phyloP scores from a whole-genome alignment of 2,888 invertebrate species.

The Gastrophysa polygoni region DNA sequence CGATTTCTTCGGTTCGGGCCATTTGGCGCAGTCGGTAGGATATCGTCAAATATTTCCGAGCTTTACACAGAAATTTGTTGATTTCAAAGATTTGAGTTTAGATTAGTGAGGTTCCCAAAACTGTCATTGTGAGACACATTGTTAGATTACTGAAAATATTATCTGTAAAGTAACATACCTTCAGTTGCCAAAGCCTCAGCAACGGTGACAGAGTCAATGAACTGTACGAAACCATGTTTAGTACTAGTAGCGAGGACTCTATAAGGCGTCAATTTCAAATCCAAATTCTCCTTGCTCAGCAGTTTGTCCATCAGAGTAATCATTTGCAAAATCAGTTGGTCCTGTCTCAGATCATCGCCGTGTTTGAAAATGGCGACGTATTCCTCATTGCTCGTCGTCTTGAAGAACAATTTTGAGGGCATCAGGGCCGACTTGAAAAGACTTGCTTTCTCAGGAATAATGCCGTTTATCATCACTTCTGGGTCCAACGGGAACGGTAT shows the following conservation, averaged over 20 bases:
- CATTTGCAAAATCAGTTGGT: constrained; percentile 97
- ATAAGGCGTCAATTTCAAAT: constrained; percentile 95
- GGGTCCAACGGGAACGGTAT: constrained; percentile 96
- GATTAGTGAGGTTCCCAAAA: no score
- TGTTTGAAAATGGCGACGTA: constrained; percentile 97
- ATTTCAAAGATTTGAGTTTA: no score
- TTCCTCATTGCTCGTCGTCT: constrained; percentile 78
- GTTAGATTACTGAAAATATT: constrained; percentile 4
- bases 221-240: constrained; percentile 96
- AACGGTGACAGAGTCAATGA: constrained; percentile 89
- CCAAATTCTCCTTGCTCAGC: constrained; percentile 90
- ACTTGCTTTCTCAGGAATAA: constrained; percentile 86
- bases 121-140: no score
- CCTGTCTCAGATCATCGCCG: constrained; percentile 96
- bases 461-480: constrained; percentile 80
- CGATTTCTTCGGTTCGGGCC: no score
- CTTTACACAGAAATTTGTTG: no score
- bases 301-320: constrained; percentile 98
- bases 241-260: constrained; percentile 94
- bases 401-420: constrained; percentile 91
- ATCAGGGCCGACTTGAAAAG: constrained; percentile 96
- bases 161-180: constrained; percentile 57
- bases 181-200: constrained; percentile 89
- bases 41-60: no score
- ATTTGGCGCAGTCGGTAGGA: no score